Evolutionary conservation across 2,113 vertebrate genomes (phyloP).

Genomic region (Rattus rattus): DNA sequence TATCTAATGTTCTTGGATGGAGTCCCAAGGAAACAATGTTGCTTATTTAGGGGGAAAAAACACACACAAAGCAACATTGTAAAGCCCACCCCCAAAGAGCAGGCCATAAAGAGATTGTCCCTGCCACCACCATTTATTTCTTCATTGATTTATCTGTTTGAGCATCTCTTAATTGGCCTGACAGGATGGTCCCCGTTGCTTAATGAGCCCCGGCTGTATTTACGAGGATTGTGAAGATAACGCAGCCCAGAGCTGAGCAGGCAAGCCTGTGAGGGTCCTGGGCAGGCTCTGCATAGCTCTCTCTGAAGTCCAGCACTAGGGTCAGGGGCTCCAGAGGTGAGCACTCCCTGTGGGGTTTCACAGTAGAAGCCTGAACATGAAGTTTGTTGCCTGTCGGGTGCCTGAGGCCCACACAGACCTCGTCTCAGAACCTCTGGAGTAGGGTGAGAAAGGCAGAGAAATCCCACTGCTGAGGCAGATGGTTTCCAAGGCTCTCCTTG

Average conservation of each 20-base stretch:
- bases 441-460: not conserved
- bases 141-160: slow-evolving; percentile 41
- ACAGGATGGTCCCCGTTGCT: not conserved
- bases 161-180: slow-evolving; percentile 24
- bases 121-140: not conserved
- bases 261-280: not conserved
- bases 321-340: not conserved
- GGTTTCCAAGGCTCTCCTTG: not conserved
- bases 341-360: rapidly evolving
- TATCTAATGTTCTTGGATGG: slow-evolving; percentile 74
- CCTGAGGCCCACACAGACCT: not conserved
- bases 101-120: not conserved
- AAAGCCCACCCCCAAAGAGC: slow-evolving; percentile 59
- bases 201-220: not conserved
- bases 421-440: not conserved
- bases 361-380: not conserved
- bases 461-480: not conserved
- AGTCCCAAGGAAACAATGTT: slow-evolving; percentile 71
- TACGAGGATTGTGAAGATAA: not conserved
- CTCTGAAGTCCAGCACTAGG: not conserved
- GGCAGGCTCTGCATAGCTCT: not conserved
- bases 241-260: not conserved
- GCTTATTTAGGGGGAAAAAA: slow-evolving; percentile 32
- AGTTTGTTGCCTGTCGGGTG: not conserved
- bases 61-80: not conserved